Conservation (phyloP, 1,140 invertebrate species). For the Drosophila pruinosa region DNA sequence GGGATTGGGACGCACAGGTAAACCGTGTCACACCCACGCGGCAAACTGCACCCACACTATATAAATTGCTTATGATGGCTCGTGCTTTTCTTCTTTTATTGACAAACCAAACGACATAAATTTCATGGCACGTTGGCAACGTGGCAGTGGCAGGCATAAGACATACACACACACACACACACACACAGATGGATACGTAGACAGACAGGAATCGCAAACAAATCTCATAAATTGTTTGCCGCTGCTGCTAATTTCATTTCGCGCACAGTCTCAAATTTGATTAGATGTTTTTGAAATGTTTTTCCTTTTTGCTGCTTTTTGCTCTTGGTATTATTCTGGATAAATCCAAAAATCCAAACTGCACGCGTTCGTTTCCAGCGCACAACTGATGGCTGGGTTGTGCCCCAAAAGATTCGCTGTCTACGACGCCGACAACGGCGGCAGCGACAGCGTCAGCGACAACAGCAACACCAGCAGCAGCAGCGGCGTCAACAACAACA, state of each 20-base stretch:
- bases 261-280: constrained; percentile 22
- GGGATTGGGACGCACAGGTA: constrained; percentile 38
- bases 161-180: not conserved
- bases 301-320: constrained; percentile 6
- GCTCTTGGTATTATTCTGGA: constrained; percentile 18
- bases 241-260: constrained; percentile 36
- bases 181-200: not conserved
- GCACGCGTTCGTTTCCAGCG: constrained; percentile 67
- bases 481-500: constrained; percentile 43
- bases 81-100: constrained; percentile 39
- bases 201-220: not conserved
- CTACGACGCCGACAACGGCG: constrained; percentile 42
- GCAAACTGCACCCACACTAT: constrained; percentile 56
- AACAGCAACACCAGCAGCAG: constrained; percentile 7
- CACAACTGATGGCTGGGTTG: constrained; percentile 61
- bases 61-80: constrained; percentile 61
- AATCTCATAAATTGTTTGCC: constrained; percentile 20
- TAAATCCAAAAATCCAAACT: constrained; percentile 60
- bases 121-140: constrained; percentile 12
- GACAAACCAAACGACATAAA: constrained; percentile 43
- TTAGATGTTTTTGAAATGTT: constrained; percentile 1
- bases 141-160: too few relatives aligned
- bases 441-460: constrained; percentile 12
- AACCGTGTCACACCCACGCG: constrained; percentile 40
- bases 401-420: constrained; percentile 44